phyloP scores from a whole-genome alignment of 2,888 invertebrate species.

The Clitarchus hookeri region DNA sequence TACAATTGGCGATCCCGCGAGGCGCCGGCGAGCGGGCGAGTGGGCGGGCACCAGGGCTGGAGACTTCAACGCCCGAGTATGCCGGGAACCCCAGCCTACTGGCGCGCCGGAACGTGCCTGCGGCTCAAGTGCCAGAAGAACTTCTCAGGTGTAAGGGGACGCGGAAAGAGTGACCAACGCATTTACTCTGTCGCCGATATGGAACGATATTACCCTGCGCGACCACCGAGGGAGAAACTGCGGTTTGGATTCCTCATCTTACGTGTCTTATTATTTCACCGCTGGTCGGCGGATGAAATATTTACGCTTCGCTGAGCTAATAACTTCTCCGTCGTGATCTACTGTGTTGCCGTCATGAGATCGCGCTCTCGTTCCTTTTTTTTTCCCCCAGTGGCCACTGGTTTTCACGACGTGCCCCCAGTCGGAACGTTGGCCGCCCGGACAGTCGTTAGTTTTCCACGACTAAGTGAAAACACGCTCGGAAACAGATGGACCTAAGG shows the following conservation, averaged over 20 bases:
- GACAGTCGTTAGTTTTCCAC: too few species aligned
- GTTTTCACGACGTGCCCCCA: not conserved
- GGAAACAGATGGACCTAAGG: too few species aligned
- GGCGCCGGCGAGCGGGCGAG: not conserved
- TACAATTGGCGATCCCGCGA: slow-evolving; percentile 15
- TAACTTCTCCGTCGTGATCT: slow-evolving; percentile 1
- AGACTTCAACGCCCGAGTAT: slow-evolving; percentile 17
- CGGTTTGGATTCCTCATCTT: slow-evolving; percentile 8
- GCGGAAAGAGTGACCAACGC: not conserved
- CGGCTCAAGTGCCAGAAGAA: not conserved
- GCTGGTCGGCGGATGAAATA: not conserved
- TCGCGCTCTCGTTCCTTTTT: not conserved
- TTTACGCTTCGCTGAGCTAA: slow-evolving; percentile 3
- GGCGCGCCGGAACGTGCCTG: not conserved
- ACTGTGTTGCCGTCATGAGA: not conserved
- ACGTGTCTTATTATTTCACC: slow-evolving; percentile 1
- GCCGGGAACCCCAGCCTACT: not conserved
- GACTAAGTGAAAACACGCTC: too few species aligned
- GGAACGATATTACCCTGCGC: not conserved
- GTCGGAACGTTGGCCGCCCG: not conserved
- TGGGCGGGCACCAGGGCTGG: not conserved
- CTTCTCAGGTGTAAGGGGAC: too few species aligned
- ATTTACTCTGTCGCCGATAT: not conserved
- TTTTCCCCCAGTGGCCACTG: not conserved
- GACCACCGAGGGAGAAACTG: not conserved